Conservation (phyloP, 2,113 vertebrate species). For the Phalacrocorax pelagicus region DNA sequence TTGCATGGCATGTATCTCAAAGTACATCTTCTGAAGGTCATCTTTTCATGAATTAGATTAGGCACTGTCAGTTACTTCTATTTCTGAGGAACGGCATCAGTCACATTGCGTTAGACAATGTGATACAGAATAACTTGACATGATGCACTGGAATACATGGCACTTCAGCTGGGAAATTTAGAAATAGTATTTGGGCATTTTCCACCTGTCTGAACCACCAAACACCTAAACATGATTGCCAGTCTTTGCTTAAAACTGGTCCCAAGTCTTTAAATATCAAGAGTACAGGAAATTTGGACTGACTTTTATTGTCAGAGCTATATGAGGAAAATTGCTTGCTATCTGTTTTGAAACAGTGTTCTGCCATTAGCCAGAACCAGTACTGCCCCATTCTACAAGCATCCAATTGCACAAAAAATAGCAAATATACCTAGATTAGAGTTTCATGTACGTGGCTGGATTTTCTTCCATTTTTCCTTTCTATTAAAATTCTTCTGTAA, state of each 20-base stretch:
- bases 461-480: neutral
- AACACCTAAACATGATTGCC: neutral
- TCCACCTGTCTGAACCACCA: neutral
- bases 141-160: neutral
- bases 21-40: constrained; percentile 45
- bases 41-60: constrained; percentile 57
- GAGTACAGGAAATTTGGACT: neutral
- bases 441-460: neutral
- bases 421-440: neutral
- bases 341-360: neutral
- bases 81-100: constrained; percentile 25
- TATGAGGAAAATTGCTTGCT: neutral
- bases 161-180: neutral
- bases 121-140: constrained; percentile 21
- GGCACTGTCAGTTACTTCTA: constrained; percentile 37
- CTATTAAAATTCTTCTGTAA: neutral
- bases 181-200: neutral
- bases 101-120: constrained; percentile 38
- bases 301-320: neutral
- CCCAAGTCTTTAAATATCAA: neutral
- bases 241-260: neutral
- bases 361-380: neutral
- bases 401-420: neutral
- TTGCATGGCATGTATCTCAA: neutral
- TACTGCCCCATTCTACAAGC: neutral